A percentile compares a stretch with the other conserved stretches of the same genome.
phyloP scores from a whole-genome alignment of 2,888 invertebrate genomes.

The Girardia tigrina region DNA sequence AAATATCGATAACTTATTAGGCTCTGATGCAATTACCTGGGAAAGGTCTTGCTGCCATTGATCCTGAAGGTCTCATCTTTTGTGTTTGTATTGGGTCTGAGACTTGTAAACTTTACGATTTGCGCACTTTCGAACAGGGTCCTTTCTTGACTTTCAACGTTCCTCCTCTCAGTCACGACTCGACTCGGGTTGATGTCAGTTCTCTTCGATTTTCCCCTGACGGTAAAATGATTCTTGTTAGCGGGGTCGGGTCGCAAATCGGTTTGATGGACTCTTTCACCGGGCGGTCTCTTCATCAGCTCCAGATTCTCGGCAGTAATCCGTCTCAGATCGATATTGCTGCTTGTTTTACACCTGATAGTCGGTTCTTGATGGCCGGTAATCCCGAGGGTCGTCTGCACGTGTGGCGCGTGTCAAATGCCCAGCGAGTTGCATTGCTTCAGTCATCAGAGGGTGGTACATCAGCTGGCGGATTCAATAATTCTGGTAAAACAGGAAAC shows the following conservation, averaged over 20 bases:
- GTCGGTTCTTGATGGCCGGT: slow-evolving; percentile 75
- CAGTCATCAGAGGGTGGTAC: not conserved
- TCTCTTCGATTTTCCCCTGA: slow-evolving; percentile 90
- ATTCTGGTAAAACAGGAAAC: not conserved
- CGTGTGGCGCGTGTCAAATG: slow-evolving; percentile 59
- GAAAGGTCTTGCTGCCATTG: slow-evolving; percentile 91
- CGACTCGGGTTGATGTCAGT: slow-evolving; percentile 95
- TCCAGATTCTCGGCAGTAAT: slow-evolving; percentile 16
- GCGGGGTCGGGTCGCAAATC: slow-evolving; percentile 86
- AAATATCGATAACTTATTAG: too few species aligned
- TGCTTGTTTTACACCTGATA: slow-evolving; percentile 94
- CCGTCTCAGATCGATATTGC: slow-evolving; percentile 56
- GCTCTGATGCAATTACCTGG: slow-evolving; percentile 87
- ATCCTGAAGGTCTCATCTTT: slow-evolving; percentile 77
- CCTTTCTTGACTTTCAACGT: slow-evolving; percentile 38
- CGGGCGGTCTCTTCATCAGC: slow-evolving; percentile 59
- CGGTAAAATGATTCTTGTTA: slow-evolving; percentile 88
- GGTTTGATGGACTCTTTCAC: slow-evolving; percentile 88
- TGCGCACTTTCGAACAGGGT: slow-evolving; percentile 82
- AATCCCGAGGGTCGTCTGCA: slow-evolving; percentile 90
- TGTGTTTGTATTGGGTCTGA: slow-evolving; percentile 96
- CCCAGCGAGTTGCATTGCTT: not conserved
- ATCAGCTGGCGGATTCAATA: not conserved
- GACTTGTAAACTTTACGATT: slow-evolving; percentile 85
- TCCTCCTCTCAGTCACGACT: slow-evolving; percentile 47